Percentiles rank a stretch among this genome's conserved stretches.
These are phyloP conservation scores for Tringa solitaria DNA, from an alignment of 2,113 vertebrate genomes.

Conservation along the genomic window DNA sequence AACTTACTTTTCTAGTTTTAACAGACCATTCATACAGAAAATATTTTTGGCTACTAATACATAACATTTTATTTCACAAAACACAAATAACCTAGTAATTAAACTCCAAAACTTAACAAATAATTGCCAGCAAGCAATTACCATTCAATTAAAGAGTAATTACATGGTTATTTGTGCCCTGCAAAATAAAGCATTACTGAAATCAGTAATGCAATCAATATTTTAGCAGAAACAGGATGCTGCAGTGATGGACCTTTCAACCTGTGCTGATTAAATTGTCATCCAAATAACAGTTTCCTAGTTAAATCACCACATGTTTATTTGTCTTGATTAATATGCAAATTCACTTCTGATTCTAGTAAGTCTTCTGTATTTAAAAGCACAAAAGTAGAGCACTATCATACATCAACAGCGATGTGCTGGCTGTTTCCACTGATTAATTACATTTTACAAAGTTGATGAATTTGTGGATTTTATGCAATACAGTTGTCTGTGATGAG, in stretches of 20 bases:
- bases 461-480: constrained; percentile 9
- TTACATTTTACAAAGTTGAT: constrained; percentile 2
- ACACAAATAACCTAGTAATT: constrained; percentile 72
- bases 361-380: constrained; percentile 57
- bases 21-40: constrained; percentile 1
- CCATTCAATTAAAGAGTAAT: constrained; percentile 80
- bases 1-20: constrained; percentile 16
- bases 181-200: constrained; percentile 74
- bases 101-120: constrained; percentile 71
- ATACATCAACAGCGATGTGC: constrained; percentile 31
- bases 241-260: constrained; percentile 72
- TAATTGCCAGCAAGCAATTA: constrained; percentile 79
- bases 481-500: background rate
- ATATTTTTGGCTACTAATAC: constrained; percentile 32
- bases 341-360: constrained; percentile 66
- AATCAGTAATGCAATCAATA: constrained; percentile 76
- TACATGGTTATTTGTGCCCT: constrained; percentile 76
- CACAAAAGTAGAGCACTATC: background rate
- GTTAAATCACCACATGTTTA: constrained; percentile 72
- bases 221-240: constrained; percentile 74
- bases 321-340: constrained; percentile 78
- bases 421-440: constrained; percentile 2
- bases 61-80: constrained; percentile 67
- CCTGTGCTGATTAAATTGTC: constrained; percentile 75
- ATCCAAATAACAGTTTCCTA: constrained; percentile 68